Evolutionary conservation across 2,888 invertebrate species (phyloP).

Genomic region (Drosophila dives): DNA sequence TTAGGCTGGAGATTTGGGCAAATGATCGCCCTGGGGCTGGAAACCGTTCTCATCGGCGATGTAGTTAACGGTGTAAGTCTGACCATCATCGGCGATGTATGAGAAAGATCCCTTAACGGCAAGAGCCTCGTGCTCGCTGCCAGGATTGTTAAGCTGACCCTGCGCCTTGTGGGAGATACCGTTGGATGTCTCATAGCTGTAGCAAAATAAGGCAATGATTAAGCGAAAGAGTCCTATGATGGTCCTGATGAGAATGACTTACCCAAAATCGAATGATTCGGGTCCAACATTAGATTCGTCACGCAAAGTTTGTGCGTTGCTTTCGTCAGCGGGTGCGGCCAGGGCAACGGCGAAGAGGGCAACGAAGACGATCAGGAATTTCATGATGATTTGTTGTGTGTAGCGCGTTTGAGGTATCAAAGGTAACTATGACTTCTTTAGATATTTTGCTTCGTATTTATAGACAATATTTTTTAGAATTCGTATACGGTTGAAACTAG

Average conservation of each 20-base stretch:
- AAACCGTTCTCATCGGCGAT: slow-evolving; percentile 86
- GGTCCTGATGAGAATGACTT: slow-evolving; percentile 4
- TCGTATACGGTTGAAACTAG: slow-evolving; percentile 16
- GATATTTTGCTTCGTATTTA: slow-evolving; percentile 26
- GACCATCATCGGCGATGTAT: slow-evolving; percentile 67
- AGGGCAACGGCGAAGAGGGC: slow-evolving; percentile 67
- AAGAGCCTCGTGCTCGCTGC: slow-evolving; percentile 66
- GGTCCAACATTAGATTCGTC: slow-evolving; percentile 60
- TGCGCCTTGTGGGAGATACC: slow-evolving; percentile 59
- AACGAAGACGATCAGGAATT: slow-evolving; percentile 69
- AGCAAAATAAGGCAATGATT: slow-evolving; percentile 14
- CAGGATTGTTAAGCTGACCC: slow-evolving; percentile 49
- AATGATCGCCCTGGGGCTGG: slow-evolving; percentile 84
- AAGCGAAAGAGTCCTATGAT: neutral
- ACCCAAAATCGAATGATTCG: slow-evolving; percentile 84
- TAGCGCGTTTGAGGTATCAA: slow-evolving; percentile 41
- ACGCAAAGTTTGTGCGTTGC: neutral
- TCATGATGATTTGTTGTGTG: slow-evolving; percentile 55
- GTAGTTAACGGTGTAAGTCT: slow-evolving; percentile 66
- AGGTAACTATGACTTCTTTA: slow-evolving; percentile 21
- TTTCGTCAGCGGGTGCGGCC: slow-evolving; percentile 44
- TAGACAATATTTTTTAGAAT: slow-evolving; percentile 9
- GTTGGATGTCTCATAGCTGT: slow-evolving; percentile 66
- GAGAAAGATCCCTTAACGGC: slow-evolving; percentile 68
- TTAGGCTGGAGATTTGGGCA: slow-evolving; percentile 54